A percentile compares a stretch with the other conserved stretches of the same genome.
Conservation (phyloP, 2,888 invertebrate genomes). For the Stegophylla sp. region DNA sequence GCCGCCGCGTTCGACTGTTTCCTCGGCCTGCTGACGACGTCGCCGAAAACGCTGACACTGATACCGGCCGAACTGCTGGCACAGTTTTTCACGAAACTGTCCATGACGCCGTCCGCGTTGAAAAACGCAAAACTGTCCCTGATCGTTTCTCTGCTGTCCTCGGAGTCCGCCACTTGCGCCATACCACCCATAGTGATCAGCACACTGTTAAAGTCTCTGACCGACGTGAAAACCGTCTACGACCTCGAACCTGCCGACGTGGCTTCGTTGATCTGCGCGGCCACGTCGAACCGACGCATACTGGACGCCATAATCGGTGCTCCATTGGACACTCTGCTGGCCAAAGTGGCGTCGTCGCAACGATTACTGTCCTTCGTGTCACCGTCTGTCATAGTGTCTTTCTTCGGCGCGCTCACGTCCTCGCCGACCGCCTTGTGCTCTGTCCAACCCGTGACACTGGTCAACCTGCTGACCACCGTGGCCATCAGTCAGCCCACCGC, state of each 20-base stretch:
- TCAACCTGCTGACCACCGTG: neutral
- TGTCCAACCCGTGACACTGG: neutral
- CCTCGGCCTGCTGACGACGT: neutral
- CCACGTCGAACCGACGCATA: neutral
- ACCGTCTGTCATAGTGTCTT: neutral
- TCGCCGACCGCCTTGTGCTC: neutral
- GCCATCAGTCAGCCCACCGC: neutral
- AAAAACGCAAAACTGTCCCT: neutral
- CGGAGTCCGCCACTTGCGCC: neutral
- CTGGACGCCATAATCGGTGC: neutral
- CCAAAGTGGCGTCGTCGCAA: neutral
- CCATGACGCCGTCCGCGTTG: neutral
- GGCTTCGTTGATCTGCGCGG: neutral
- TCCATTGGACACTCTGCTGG: neutral
- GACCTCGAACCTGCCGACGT: neutral
- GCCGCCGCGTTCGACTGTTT: neutral
- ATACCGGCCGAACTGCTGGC: neutral
- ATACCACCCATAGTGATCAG: neutral
- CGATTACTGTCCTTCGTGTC: neutral
- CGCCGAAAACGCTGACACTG: neutral
- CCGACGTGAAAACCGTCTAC: neutral
- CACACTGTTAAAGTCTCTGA: neutral
- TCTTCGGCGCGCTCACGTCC: neutral
- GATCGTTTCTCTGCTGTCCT: neutral
- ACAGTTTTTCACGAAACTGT: neutral